phyloP scores from a whole-genome alignment of 2,113 vertebrate species.

The Lophotis ruficrista region DNA sequence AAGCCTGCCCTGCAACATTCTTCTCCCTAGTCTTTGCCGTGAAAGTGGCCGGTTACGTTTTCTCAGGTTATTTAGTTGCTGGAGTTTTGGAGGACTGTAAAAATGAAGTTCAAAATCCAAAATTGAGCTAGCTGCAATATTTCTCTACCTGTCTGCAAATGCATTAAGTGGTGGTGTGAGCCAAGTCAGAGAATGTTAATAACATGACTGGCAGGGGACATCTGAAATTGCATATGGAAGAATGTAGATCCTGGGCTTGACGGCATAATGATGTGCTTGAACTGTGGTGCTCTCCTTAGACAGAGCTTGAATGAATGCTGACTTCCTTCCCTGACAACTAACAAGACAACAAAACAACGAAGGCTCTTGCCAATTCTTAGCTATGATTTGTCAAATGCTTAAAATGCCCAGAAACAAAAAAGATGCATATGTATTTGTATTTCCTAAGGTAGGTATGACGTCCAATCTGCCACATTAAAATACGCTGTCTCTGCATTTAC shows the following conservation, averaged over 20 bases:
- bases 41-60: neutral
- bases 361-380: neutral
- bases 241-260: neutral
- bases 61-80: neutral
- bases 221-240: neutral
- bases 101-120: neutral
- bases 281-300: neutral
- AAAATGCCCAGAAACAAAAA: neutral
- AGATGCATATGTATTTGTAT: neutral
- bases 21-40: neutral
- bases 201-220: neutral
- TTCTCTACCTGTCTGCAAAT: neutral
- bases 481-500: neutral
- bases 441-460: neutral
- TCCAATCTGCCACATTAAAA: neutral
- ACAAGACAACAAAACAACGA: neutral
- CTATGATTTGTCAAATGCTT: neutral
- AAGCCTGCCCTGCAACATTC: neutral
- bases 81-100: neutral
- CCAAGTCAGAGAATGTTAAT: neutral
- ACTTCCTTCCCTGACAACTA: neutral
- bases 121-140: neutral
- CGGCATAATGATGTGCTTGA: neutral
- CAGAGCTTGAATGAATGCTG: neutral
- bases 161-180: neutral